Evolutionary conservation across 2,113 vertebrate genomes (phyloP).

Genomic region (Polyodon spathula): DNA sequence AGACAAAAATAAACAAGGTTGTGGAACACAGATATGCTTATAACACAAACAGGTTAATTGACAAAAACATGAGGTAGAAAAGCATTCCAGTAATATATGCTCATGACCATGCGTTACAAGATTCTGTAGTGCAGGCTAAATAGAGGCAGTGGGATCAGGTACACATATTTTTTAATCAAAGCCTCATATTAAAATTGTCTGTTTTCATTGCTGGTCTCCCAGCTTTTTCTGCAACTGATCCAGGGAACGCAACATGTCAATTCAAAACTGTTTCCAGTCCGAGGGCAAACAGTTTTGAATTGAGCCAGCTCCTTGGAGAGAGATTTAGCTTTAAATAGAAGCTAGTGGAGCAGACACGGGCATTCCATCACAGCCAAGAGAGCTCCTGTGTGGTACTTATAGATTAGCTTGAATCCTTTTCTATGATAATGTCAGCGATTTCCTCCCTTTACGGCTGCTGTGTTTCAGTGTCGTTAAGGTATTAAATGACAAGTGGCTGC

Average conservation of each 20-base stretch:
- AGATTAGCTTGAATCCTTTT: slow-evolving; percentile 15
- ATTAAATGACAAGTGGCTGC: not conserved
- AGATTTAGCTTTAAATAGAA: slow-evolving; percentile 16
- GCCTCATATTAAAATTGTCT: slow-evolving; percentile 25
- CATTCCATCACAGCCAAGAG: slow-evolving; percentile 13
- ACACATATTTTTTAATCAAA: slow-evolving; percentile 28
- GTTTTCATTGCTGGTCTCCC: slow-evolving; percentile 17
- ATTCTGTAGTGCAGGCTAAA: slow-evolving; percentile 8
- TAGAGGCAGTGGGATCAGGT: slow-evolving; percentile 14
- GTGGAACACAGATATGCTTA: too few species aligned
- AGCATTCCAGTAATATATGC: slow-evolving; percentile 26
- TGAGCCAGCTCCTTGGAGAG: slow-evolving; percentile 16
- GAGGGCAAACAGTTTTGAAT: slow-evolving; percentile 6
- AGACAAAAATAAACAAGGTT: too few species aligned
- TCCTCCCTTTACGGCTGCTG: not conserved
- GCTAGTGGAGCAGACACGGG: slow-evolving; percentile 12
- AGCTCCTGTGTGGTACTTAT: slow-evolving; percentile 11
- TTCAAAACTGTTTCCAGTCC: not conserved
- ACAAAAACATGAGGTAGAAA: not conserved
- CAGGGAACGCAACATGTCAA: not conserved
- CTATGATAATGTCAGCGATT: not conserved
- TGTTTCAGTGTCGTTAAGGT: not conserved
- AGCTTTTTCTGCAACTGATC: slow-evolving; percentile 1
- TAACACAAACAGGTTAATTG: too few species aligned
- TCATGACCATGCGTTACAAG: slow-evolving; percentile 23